Evolutionary conservation across 2,888 invertebrate species (phyloP).

Genomic region (Leptogaster cylindrica): DNA sequence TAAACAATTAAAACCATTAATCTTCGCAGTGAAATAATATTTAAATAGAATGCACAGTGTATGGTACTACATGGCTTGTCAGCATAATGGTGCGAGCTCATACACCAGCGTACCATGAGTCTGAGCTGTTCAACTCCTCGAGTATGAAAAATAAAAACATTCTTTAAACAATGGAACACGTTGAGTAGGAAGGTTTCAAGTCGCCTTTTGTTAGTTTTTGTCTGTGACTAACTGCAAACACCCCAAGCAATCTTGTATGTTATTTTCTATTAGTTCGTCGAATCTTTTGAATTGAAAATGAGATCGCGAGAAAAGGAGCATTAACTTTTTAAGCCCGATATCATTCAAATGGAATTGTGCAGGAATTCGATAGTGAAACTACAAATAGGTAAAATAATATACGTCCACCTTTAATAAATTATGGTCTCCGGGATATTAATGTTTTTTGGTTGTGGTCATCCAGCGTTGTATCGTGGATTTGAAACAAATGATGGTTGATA

Average conservation of each 20-base stretch:
- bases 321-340: background rate
- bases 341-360: no score
- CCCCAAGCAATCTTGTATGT: background rate
- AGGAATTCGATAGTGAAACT: no score
- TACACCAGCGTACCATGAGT: background rate
- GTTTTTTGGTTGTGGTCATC: no score
- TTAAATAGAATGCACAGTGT: background rate
- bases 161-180: constrained; percentile 38
- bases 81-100: constrained; percentile 11
- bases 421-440: no score
- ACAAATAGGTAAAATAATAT: no score
- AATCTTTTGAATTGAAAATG: background rate
- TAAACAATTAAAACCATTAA: constrained; percentile 46
- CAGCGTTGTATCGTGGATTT: no score
- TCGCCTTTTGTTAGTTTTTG: constrained; percentile 33
- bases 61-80: background rate
- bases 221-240: constrained; percentile 14
- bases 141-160: constrained; percentile 44
- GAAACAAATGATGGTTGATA: no score
- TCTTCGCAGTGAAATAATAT: constrained; percentile 27
- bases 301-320: constrained; percentile 2
- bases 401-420: no score
- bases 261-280: background rate
- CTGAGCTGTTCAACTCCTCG: constrained; percentile 31
- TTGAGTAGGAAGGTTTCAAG: constrained; percentile 42